phyloP scores from a whole-genome alignment of 2,113 vertebrate genomes.

The Scatophagus argus region DNA sequence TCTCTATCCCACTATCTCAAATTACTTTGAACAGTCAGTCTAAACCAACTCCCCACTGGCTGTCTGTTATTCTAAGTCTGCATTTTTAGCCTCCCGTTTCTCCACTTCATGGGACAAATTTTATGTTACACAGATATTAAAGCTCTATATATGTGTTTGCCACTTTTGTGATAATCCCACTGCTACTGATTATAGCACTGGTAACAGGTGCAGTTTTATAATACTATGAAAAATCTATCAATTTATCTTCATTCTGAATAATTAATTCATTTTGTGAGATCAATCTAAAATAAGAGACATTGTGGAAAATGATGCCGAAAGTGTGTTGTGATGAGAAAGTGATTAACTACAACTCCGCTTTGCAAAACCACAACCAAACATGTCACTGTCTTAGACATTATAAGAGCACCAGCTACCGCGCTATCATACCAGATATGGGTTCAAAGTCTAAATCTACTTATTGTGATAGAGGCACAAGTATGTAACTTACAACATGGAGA shows the following conservation, averaged over 20 bases:
- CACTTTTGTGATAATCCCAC: neutral
- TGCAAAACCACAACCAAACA: neutral
- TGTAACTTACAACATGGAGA: neutral
- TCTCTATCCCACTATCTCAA: neutral
- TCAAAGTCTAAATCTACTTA: slow-evolving; percentile 55
- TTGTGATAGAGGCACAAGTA: neutral
- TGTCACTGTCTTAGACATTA: neutral
- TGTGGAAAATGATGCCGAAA: neutral
- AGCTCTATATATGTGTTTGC: neutral
- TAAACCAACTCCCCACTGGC: neutral
- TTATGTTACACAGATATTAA: neutral
- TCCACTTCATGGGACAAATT: neutral
- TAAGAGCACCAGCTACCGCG: neutral
- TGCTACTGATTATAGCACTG: neutral
- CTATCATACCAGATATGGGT: slow-evolving; percentile 42
- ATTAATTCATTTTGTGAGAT: neutral
- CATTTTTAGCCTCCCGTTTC: neutral
- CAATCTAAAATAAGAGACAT: neutral
- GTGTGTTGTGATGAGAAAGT: neutral
- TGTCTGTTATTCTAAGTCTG: neutral
- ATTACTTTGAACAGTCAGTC: neutral
- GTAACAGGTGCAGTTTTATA: neutral
- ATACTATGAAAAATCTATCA: too few relatives aligned
- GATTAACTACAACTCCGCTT: neutral
- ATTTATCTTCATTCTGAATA: neutral